phyloP scores from a whole-genome alignment of 92 coral and sea anemone species.

The Zoanthus gigantus region DNA sequence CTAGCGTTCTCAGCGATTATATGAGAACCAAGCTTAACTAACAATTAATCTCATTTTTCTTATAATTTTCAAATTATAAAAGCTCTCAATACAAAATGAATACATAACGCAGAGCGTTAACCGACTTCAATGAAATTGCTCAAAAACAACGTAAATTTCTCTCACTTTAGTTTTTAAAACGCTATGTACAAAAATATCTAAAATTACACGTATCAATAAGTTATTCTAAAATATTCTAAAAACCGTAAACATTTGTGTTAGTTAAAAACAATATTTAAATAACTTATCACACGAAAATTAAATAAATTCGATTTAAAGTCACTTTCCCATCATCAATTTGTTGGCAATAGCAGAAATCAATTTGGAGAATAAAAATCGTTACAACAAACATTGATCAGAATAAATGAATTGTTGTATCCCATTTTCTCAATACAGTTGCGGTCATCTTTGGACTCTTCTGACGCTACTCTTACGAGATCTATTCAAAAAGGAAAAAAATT shows the following conservation, averaged over 20 bases:
- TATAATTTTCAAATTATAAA: not conserved
- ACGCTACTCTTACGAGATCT: slow-evolving; percentile 47
- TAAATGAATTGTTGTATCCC: not conserved
- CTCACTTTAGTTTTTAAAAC: not conserved
- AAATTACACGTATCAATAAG: slow-evolving; percentile 21
- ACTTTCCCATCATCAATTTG: too few species aligned
- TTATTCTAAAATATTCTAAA: not conserved
- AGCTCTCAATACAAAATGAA: not conserved
- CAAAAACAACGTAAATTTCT: not conserved
- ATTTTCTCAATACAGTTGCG: not conserved
- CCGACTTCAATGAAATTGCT: not conserved
- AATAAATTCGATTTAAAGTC: too few species aligned
- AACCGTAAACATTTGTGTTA: not conserved
- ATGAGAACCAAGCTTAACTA: not conserved
- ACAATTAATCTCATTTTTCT: not conserved
- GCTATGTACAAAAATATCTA: slow-evolving; percentile 30
- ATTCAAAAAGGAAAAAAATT: not conserved
- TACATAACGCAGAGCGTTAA: not conserved
- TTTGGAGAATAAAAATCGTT: too few species aligned
- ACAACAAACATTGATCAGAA: not conserved
- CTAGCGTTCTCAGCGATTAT: too few species aligned
- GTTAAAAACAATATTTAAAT: slow-evolving; percentile 2
- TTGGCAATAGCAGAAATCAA: too few species aligned
- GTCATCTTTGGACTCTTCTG: slow-evolving; percentile 41
- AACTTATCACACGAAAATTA: not conserved